phyloP scores from a whole-genome alignment of 30 jellyfish, hydroid and myxozoan genomes.

The Mastigias papua region DNA sequence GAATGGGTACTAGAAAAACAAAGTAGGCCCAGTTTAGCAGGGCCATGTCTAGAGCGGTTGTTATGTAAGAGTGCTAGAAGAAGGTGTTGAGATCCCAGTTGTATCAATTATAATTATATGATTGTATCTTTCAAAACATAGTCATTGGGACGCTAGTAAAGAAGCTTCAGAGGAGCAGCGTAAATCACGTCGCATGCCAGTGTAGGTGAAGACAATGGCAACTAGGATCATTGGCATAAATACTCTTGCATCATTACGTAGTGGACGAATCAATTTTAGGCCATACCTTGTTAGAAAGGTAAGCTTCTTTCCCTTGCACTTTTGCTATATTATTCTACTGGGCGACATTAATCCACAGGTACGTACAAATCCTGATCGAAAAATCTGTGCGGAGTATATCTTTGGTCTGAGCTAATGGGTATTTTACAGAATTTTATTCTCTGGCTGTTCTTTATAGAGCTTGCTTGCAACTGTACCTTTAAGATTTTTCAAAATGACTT shows the following conservation, averaged over 20 bases:
- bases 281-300: slow-evolving; percentile 15
- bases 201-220: slow-evolving; percentile 10
- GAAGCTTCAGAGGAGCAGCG: background rate
- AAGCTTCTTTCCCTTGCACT: too few relatives aligned
- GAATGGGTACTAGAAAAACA: slow-evolving; percentile 48
- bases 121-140: background rate
- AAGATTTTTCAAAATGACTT: too few relatives aligned
- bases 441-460: too few relatives aligned
- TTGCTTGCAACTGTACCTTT: too few relatives aligned
- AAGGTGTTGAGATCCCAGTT: background rate
- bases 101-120: too few relatives aligned
- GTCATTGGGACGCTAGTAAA: background rate
- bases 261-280: background rate
- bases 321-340: too few relatives aligned
- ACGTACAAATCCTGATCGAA: too few relatives aligned
- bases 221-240: slow-evolving; percentile 12
- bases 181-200: background rate
- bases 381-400: too few relatives aligned
- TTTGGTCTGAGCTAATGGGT: too few relatives aligned
- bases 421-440: too few relatives aligned
- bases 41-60: background rate
- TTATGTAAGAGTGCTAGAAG: slow-evolving; percentile 10
- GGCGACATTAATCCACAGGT: too few relatives aligned
- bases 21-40: slow-evolving; percentile 13
- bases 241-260: slow-evolving; percentile 1